A percentile compares a stretch with the other conserved stretches of the same genome.
Evolutionary conservation across 2,888 invertebrate species (phyloP).

Genomic region (Cantharis rufa): DNA sequence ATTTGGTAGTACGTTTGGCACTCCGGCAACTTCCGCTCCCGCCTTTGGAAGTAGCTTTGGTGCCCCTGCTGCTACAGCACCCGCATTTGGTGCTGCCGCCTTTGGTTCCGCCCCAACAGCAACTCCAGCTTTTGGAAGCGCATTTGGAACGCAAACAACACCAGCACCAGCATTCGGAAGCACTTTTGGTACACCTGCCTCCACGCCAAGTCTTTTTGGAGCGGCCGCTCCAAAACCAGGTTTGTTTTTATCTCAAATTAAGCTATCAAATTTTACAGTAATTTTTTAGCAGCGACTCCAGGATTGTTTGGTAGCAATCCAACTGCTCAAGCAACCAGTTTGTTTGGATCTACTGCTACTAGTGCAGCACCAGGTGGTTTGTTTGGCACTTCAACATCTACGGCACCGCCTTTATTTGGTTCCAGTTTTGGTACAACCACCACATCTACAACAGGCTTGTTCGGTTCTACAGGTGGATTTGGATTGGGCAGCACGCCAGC

Average conservation of each 20-base stretch:
- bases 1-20: constrained; percentile 39
- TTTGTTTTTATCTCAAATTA: constrained; percentile 41
- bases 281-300: constrained; percentile 39
- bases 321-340: constrained; percentile 39
- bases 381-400: constrained; percentile 35
- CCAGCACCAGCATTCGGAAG: constrained; percentile 50
- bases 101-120: constrained; percentile 41
- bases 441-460: constrained; percentile 49
- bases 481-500: constrained; percentile 43
- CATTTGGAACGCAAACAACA: constrained; percentile 38
- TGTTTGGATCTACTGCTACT: constrained; percentile 53
- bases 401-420: constrained; percentile 20
- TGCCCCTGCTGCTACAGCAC: constrained; percentile 52
- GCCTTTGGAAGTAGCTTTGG: constrained; percentile 45
- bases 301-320: constrained; percentile 57
- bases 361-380: constrained; percentile 41
- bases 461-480: constrained; percentile 51
- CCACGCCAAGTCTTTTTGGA: constrained; percentile 42
- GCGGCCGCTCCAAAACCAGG: constrained; percentile 35
- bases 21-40: constrained; percentile 55
- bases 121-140: constrained; percentile 39
- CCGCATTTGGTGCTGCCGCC: constrained; percentile 42
- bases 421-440: constrained; percentile 45
- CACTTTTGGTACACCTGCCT: constrained; percentile 47
- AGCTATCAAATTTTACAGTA: constrained; percentile 39